phyloP scores from a whole-genome alignment of 2,113 vertebrate species.

The Hypocryptadius cinnamomeus region DNA sequence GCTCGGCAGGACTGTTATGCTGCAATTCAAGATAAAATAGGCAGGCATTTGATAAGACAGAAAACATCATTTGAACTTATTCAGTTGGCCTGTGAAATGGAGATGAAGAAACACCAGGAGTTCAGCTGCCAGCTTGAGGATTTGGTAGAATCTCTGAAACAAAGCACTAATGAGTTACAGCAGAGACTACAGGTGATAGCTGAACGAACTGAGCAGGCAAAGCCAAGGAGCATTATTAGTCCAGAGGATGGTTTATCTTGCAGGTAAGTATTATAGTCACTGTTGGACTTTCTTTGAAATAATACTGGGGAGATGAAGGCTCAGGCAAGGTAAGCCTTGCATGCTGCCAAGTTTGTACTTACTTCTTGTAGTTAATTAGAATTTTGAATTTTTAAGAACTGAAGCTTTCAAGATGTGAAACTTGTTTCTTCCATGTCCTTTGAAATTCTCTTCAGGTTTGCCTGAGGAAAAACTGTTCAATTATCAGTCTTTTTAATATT shows the following conservation, averaged over 20 bases:
- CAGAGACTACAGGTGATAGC: constrained; percentile 67
- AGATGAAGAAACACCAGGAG: constrained; percentile 72
- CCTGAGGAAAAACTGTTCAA: neutral
- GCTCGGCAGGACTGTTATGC: constrained; percentile 76
- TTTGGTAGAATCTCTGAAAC: constrained; percentile 66
- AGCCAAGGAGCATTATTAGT: constrained; percentile 70
- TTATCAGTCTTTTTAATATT: neutral
- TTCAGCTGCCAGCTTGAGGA: constrained; percentile 66
- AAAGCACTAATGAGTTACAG: constrained; percentile 36
- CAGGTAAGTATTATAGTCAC: constrained; percentile 65
- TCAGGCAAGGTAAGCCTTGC: neutral
- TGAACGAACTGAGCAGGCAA: constrained; percentile 60
- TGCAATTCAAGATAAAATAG: constrained; percentile 79
- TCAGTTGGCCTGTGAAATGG: constrained; percentile 78
- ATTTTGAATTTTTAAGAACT: neutral
- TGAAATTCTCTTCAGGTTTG: neutral
- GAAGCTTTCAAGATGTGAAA: neutral
- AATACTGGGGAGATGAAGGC: neutral
- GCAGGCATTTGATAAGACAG: constrained; percentile 80
- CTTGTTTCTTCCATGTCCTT: neutral
- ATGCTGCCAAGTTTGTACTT: neutral
- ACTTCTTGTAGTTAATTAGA: neutral
- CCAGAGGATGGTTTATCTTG: constrained; percentile 74
- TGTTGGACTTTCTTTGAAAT: neutral
- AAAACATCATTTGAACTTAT: constrained; percentile 87